Evolutionary conservation across 2,113 vertebrate genomes (phyloP).

Genomic region (Pristiophorus japonicus): DNA sequence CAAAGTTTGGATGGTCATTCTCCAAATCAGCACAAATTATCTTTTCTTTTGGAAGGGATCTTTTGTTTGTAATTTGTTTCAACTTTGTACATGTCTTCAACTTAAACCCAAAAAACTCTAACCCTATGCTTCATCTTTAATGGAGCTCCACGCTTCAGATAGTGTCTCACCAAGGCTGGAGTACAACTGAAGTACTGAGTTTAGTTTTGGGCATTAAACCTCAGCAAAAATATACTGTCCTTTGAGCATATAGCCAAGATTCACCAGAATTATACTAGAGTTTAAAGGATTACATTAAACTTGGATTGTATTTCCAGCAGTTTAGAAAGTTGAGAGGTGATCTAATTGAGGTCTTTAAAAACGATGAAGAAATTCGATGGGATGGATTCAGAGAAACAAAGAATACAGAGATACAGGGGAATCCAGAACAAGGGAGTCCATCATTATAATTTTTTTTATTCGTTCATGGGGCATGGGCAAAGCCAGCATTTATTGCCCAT

Average conservation of each 20-base stretch:
- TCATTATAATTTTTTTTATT: too few species aligned
- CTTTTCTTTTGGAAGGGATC: not conserved
- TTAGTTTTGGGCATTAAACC: not conserved
- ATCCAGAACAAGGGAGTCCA: not conserved
- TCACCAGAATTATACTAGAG: not conserved
- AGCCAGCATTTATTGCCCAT: too few species aligned
- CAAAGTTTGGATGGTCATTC: not conserved
- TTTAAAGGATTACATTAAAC: not conserved
- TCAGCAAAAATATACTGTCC: not conserved
- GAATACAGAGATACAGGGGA: too few species aligned
- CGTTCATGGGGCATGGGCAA: too few species aligned
- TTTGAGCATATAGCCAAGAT: not conserved
- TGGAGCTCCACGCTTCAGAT: not conserved
- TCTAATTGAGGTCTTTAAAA: not conserved
- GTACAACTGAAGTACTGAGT: not conserved
- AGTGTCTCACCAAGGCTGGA: not conserved
- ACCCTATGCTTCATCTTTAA: not conserved
- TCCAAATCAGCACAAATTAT: not conserved
- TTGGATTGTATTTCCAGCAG: not conserved
- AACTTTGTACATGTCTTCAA: not conserved
- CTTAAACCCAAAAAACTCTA: not conserved
- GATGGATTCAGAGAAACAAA: not conserved
- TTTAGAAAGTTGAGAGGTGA: not conserved
- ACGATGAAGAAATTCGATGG: not conserved
- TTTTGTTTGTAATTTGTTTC: not conserved